phyloP scores from a whole-genome alignment of 2,888 invertebrate species.

The Dorcus hopei region DNA sequence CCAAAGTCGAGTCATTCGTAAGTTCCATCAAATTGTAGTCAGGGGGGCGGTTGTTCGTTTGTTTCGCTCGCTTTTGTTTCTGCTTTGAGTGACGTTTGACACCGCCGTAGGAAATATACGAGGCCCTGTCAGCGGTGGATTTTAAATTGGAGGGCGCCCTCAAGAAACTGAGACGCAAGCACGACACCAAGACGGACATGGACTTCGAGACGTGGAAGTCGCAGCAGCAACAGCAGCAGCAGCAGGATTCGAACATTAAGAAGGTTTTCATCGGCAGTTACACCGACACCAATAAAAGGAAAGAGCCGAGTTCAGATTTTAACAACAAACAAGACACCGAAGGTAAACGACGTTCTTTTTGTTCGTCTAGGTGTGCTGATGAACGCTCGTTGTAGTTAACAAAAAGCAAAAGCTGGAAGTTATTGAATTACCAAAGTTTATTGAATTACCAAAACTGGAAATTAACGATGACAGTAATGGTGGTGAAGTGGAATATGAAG shows the following conservation, averaged over 20 bases:
- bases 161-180: slow-evolving; percentile 53
- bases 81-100: background rate
- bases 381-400: background rate
- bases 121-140: slow-evolving; percentile 37
- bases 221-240: background rate
- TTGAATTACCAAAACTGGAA: slow-evolving; percentile 39
- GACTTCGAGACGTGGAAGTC: slow-evolving; percentile 15
- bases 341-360: background rate
- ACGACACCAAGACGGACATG: slow-evolving; percentile 52
- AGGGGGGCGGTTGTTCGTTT: background rate
- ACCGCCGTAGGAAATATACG: slow-evolving; percentile 20
- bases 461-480: slow-evolving; percentile 54
- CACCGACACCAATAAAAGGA: background rate
- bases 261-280: background rate
- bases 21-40: slow-evolving; percentile 33
- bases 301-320: background rate
- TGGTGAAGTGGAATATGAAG: slow-evolving; percentile 60
- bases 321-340: background rate
- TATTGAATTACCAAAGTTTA: background rate
- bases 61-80: slow-evolving; percentile 1
- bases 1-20: slow-evolving; percentile 59
- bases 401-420: background rate
- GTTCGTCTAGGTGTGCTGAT: background rate
- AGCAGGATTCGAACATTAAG: background rate
- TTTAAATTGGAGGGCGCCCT: slow-evolving; percentile 48